phyloP scores from a whole-genome alignment of 2,113 vertebrate genomes.

The Henicopernis longicauda region DNA sequence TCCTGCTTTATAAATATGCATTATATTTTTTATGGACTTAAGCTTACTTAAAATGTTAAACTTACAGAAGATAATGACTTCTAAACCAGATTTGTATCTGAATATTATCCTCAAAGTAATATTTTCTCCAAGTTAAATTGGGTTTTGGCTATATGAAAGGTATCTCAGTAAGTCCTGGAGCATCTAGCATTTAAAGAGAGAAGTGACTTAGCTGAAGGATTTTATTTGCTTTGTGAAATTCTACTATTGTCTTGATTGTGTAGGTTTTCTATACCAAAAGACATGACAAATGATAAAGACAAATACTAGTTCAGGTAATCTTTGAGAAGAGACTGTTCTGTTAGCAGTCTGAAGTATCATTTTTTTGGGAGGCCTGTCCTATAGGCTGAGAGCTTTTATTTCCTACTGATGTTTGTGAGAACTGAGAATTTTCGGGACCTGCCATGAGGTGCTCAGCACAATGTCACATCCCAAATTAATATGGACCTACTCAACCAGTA shows the following conservation, averaged over 20 bases:
- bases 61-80: neutral
- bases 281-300: neutral
- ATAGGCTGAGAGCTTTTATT: neutral
- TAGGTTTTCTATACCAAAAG: neutral
- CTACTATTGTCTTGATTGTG: neutral
- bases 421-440: neutral
- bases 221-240: constrained; percentile 1
- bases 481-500: neutral
- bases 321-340: neutral
- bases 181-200: neutral
- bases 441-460: neutral
- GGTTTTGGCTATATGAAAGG: neutral
- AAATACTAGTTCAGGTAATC: neutral
- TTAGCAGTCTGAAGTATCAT: neutral
- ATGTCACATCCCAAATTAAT: neutral
- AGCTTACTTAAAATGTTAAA: constrained; percentile 8
- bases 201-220: neutral
- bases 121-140: constrained; percentile 3
- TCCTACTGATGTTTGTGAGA: neutral
- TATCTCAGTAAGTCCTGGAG: neutral
- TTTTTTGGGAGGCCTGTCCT: neutral
- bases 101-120: constrained; percentile 17
- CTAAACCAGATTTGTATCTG: neutral
- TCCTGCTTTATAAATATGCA: neutral
- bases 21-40: neutral